Evolutionary conservation across 2,888 invertebrate genomes (phyloP).

Genomic region (Drosophila multiciliata): DNA sequence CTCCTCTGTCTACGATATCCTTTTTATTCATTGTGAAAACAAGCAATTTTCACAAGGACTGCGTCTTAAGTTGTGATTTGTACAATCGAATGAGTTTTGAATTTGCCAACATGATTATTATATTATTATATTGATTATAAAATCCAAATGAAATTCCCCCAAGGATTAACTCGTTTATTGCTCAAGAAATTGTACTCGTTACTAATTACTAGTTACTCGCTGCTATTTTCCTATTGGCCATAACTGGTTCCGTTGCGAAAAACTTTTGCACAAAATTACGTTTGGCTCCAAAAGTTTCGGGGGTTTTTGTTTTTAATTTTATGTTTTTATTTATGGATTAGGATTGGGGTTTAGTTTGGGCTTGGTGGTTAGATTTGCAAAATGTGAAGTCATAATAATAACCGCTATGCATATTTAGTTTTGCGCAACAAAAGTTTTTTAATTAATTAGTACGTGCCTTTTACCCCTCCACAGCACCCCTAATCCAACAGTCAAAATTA

Average conservation of each 20-base stretch:
- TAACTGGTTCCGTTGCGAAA: slow-evolving; percentile 8
- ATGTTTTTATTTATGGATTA: background rate
- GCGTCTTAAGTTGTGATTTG: background rate
- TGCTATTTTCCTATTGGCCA: background rate
- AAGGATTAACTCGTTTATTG: background rate
- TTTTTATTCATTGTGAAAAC: background rate
- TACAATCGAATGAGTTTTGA: background rate
- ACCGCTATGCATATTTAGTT: slow-evolving; percentile 75
- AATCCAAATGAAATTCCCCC: background rate
- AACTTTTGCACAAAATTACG: slow-evolving; percentile 37
- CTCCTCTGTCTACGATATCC: background rate
- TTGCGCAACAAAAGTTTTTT: slow-evolving; percentile 69
- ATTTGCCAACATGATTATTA: background rate
- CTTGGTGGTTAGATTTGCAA: slow-evolving; percentile 34
- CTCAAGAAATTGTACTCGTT: background rate
- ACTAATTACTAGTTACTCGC: slow-evolving; percentile 6
- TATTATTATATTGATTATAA: background rate
- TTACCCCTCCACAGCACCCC: background rate
- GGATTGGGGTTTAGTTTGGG: background rate
- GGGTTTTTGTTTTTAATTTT: background rate
- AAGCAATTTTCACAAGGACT: background rate
- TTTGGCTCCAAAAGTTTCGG: slow-evolving; percentile 40
- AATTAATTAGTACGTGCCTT: slow-evolving; percentile 74
- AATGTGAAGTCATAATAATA: slow-evolving; percentile 68
- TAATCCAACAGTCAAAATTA: slow-evolving; percentile 15